These are phyloP conservation scores for Agrochola macilenta DNA, from an alignment of 2,888 invertebrate species.

Conservation along the genomic window DNA sequence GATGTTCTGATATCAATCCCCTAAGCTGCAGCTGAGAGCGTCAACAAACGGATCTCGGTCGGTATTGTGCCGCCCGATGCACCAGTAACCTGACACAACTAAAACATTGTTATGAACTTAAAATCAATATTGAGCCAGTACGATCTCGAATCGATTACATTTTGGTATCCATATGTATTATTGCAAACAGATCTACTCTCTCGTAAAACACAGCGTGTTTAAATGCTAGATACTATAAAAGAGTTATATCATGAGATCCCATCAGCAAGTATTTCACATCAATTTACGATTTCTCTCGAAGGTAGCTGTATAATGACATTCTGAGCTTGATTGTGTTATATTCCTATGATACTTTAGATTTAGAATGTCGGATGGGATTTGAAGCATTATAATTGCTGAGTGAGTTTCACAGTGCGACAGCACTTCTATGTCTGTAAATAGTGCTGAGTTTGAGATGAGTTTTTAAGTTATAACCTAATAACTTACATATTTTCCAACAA, in stretches of 20 bases:
- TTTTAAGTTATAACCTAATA: neutral
- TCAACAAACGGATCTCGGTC: constrained; percentile 42
- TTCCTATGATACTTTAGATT: constrained; percentile 8
- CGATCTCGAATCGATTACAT: constrained; percentile 13
- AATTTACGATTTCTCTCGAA: constrained; percentile 51
- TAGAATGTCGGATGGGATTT: constrained; percentile 12
- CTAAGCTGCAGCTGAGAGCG: constrained; percentile 37
- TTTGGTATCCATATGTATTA: constrained; percentile 10
- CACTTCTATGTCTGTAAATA: neutral
- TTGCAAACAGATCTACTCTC: constrained; percentile 16
- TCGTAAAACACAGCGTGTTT: constrained; percentile 28
- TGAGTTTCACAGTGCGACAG: neutral
- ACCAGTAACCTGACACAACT: constrained; percentile 35
- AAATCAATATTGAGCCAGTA: constrained; percentile 25
- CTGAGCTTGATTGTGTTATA: constrained; percentile 24
- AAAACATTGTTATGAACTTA: constrained; percentile 4
- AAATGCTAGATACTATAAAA: constrained; percentile 27
- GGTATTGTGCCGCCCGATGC: constrained; percentile 39
- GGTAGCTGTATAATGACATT: constrained; percentile 16
- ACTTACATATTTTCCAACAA: neutral
- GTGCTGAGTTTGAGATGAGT: neutral
- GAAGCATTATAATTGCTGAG: constrained; percentile 17
- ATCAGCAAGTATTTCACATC: constrained; percentile 45
- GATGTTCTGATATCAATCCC: constrained; percentile 19
- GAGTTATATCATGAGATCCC: constrained; percentile 37